phyloP scores from a whole-genome alignment of 2,797 vertebrate genomes.

The Mus minutoides region DNA sequence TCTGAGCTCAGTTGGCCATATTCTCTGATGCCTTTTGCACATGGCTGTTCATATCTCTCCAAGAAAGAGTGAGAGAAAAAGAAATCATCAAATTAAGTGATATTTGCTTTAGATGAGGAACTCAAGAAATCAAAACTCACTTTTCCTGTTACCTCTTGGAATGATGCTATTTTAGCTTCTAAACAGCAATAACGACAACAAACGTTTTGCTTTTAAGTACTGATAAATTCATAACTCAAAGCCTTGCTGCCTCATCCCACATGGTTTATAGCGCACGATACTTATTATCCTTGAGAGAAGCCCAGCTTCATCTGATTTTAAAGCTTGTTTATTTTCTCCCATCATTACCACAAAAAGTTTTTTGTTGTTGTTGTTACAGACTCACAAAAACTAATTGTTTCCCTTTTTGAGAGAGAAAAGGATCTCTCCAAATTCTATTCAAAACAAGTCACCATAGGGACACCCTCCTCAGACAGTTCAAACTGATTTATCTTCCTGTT shows the following conservation, averaged over 20 bases:
- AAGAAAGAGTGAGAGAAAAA: slow-evolving; percentile 7
- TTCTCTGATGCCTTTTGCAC: slow-evolving; percentile 96
- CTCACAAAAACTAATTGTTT: neutral
- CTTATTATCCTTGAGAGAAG: neutral
- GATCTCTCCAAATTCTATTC: neutral
- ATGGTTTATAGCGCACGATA: neutral
- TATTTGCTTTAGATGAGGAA: slow-evolving; percentile 17
- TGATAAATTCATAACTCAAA: neutral
- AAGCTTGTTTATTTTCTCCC: neutral
- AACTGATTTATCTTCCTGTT: slow-evolving; percentile 87
- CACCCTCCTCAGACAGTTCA: neutral
- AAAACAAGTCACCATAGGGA: neutral
- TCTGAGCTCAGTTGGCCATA: slow-evolving; percentile 95
- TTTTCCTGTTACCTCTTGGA: neutral
- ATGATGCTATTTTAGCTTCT: slow-evolving; percentile 12
- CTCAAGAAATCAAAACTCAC: neutral
- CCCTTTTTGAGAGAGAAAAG: neutral
- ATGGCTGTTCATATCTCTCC: slow-evolving; percentile 92
- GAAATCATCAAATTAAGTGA: neutral
- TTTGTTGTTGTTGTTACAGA: slow-evolving; percentile 6
- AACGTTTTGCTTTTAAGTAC: slow-evolving; percentile 1
- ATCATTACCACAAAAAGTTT: neutral
- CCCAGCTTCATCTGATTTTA: neutral
- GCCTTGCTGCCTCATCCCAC: neutral
- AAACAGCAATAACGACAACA: neutral